Base-by-base conservation (phyloP, 2,888 invertebrate species). In the Agrochola lota region DNA sequence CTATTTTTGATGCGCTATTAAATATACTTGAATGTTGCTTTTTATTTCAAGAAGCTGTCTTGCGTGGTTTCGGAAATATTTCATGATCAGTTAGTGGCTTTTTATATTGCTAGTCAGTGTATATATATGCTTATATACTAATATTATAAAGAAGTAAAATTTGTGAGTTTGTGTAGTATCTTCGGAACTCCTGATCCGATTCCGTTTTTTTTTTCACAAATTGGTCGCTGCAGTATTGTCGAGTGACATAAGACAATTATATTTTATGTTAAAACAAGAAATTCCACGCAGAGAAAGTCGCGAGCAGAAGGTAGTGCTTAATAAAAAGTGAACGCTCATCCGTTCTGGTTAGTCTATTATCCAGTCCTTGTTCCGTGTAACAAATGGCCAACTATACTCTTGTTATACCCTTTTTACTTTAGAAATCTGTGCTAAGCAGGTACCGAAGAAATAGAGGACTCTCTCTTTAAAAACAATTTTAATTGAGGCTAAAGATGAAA, bases 241-340 rank as follows among this genome's bases (percentile, higher is more conserved):
- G 3, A 55, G 55, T 23, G 23, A 23, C 7, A 23, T 52, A 55
- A 11, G 11, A n/a, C n/a, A 55, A 40, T 40, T 40, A 40, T n/a
- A n/a, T n/a, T 55, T n/a, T n/a, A 55, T n/a, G 55, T 11, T 55
- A n/a, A 49, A n/a, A 55, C 55, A n/a, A 55, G 11, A 11, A n/a
- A 55, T 55, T 55, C n/a, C 11, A 55, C n/a, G 11, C 11, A 55
- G 9, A 55, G 17, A 5, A 46, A 17, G 1, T 49, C 49, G 17
- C 49, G 17, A 1, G 1, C 7, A 49, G 49, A 49, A 49, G 6
- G 49, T 17, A 49, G 30, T n/a, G 12, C 12, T 8, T 46, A 69
- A 66, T 49, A 60, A 68, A 70, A 75, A 82, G 15, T 66, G 49
- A 67, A 71, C 62, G n/a, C 49, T 67, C 40, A 55, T 71, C 43